Evolutionary conservation across 1,140 invertebrate species (phyloP), one percentile per base, ranked within the genome.

Genomic region (Zaprionus ghesquierei): DNA sequence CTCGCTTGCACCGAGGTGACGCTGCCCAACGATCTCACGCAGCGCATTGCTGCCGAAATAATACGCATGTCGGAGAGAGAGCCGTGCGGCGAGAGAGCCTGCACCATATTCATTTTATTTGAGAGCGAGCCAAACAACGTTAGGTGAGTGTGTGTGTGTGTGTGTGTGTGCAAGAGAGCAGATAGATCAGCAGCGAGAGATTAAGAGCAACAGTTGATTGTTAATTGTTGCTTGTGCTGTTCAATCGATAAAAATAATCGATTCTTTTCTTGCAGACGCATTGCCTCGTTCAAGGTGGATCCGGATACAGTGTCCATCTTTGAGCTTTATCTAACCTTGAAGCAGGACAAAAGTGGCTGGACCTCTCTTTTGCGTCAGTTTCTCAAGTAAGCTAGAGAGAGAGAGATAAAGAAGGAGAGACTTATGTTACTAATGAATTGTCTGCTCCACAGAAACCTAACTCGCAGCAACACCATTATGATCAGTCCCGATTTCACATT

Each of bases 251-350:
- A 41, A 15, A 41, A 8, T 15, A 8, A 41, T 41, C 9, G 3
- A 46, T 20, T 33, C 1, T 58, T 15, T 15, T 55, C n/a, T 53
- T 70, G 8, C 65, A 92, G 91, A 60, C 89, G 91, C 68, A 92
- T 94, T 69, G 94, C 94, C 70, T 94, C 94, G 60, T 94, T 98
- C 92, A 96, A 96, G 90, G 96, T 96, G 81, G 96, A 98, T 92
- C 95, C 95, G 33, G 94, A 94, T 80, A 96, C 96, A 9, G 95
- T 97, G 33, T 95, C 96, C 22, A 98, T 97, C 22, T 97, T 97
- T 86, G 96, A 97, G 92, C 93, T 97, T 66, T 96, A 96, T 91
- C 93, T 97, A 29, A 97, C 96, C 15, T 93, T 98, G 27, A 96
- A 96, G 92, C 96, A 97, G 90, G 95, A 96, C 81, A 93, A 94